A percentile compares a stretch with the other conserved stretches of the same genome.
phyloP scores from a whole-genome alignment of 2,888 invertebrate species.

The Sarcophaga rosellei region DNA sequence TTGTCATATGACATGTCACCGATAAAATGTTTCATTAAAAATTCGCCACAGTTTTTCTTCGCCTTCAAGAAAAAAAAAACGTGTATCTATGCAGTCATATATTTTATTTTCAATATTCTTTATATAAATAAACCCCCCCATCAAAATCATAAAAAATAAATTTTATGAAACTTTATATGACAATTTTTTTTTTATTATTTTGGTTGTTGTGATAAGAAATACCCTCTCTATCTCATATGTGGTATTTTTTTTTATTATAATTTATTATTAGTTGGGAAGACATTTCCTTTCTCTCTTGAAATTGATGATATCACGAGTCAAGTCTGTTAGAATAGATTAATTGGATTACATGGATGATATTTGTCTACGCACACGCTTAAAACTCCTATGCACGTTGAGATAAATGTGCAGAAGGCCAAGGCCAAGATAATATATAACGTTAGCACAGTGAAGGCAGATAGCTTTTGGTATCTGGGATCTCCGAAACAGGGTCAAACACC shows the following conservation, averaged over 20 bases:
- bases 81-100: background rate
- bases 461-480: too few species aligned
- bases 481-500: too few species aligned
- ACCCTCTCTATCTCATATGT: background rate
- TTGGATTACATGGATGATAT: too few species aligned
- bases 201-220: conserved; percentile 18
- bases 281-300: background rate
- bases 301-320: too few species aligned
- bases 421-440: too few species aligned
- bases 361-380: too few species aligned
- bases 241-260: background rate
- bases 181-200: background rate
- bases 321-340: too few species aligned
- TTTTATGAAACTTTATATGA: background rate
- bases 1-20: conserved; percentile 53
- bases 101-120: background rate
- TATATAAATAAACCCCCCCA: conserved; percentile 4
- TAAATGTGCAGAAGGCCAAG: too few species aligned
- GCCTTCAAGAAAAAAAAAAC: background rate
- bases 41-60: background rate
- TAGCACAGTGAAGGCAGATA: too few species aligned
- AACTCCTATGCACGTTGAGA: too few species aligned
- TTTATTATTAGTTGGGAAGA: background rate
- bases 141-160: conserved; percentile 11
- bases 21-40: conserved; percentile 54